Evolutionary conservation across 1,140 invertebrate genomes (phyloP), one percentile per base, ranked within the genome.

Genomic region (Micrasema longulum): DNA sequence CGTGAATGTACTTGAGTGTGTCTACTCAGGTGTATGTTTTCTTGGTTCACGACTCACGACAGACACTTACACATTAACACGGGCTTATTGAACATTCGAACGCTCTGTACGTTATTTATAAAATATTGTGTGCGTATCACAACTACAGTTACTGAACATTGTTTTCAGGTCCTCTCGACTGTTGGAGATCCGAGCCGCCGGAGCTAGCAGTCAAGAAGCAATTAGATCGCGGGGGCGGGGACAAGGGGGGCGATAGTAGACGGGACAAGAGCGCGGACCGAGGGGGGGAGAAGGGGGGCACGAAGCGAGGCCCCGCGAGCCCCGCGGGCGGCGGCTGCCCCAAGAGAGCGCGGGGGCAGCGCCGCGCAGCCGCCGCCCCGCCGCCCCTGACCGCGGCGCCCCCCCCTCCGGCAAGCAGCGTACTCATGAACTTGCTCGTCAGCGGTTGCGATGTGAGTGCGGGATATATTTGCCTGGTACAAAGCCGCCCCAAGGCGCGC

Each of bases 371-470:
- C 43, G 31, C 35, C 78, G 35, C 78, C 79, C 66, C 72, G 70
- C 7, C 52, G 78, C 80, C 83, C 81, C 23, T 81, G 80, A 43
- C 71, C 78, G 62, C 79, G 77, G 64, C 77, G 72, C 80, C 83
- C 69, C 73, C 71, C 73, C 83, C 79, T 71, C 88, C 85, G 41
- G 89, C 89, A 18, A 90, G 89, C 76, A 93, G 92, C 82, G 94
- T 96, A 77, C 88, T 96, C 72, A 94, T 95, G 91, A 96, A 96
- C 85, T 88, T 96, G 68, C 87, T 96, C 82, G 92, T 95, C 81
- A 95, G 93, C 87, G 94, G 94, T 78, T 94, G 94, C 86, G 94
- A 96, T 84, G 91, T 95, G 81, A 92, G 91, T 87, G 93, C 94
- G 75, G 94, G 94, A 75, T 96, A 96, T 83, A 89, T 92, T 79